Conservation (phyloP, 2,113 vertebrate genomes). For the Tachycineta bicolor region DNA sequence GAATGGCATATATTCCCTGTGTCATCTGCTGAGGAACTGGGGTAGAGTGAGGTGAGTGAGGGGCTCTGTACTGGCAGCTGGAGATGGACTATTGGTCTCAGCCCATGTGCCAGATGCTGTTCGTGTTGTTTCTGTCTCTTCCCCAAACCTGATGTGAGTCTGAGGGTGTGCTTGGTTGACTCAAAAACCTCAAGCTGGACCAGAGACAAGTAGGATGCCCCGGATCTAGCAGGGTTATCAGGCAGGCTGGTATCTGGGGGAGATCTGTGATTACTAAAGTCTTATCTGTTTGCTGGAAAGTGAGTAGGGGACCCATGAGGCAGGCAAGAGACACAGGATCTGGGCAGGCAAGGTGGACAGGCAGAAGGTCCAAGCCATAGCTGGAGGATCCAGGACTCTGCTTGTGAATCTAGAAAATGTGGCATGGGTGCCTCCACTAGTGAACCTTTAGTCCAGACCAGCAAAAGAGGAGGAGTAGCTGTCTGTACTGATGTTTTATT, state of each 20-base stretch:
- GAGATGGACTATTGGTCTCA: fast-evolving
- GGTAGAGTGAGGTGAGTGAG: background rate
- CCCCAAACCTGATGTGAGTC: fast-evolving
- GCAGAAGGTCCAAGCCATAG: background rate
- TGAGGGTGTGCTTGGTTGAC: background rate
- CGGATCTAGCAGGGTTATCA: background rate
- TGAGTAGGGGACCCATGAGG: background rate
- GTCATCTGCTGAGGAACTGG: background rate
- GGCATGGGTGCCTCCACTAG: fast-evolving
- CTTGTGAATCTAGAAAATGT: background rate
- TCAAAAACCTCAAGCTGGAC: background rate
- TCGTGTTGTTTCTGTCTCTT: fast-evolving
- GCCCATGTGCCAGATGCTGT: fast-evolving
- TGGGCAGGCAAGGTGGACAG: background rate
- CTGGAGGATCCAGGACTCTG: background rate
- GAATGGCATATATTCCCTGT: background rate
- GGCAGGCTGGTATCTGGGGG: background rate
- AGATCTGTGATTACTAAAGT: background rate
- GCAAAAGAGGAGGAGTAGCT: fast-evolving
- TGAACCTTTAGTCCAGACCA: background rate
- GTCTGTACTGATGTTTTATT: background rate
- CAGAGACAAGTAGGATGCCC: background rate
- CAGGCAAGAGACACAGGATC: background rate
- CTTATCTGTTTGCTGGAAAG: background rate
- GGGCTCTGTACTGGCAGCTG: background rate